These are phyloP conservation scores for Eupithecia pulchellata DNA, from an alignment of 2,888 invertebrate genomes.

Conservation along the genomic window DNA sequence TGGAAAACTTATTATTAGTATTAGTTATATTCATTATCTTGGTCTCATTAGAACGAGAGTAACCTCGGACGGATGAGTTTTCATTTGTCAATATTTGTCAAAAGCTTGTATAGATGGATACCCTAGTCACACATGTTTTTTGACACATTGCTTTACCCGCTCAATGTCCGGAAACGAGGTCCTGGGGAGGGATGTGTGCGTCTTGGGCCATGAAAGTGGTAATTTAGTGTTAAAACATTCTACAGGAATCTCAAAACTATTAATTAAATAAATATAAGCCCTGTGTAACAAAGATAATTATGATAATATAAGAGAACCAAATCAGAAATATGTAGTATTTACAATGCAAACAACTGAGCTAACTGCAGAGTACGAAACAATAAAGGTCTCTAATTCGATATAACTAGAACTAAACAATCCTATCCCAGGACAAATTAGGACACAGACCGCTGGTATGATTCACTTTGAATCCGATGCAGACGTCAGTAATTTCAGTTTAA, in stretches of 20 bases:
- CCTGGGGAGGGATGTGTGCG: background rate
- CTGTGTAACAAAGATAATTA: too few species aligned
- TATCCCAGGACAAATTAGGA: slow-evolving; percentile 12
- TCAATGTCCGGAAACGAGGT: background rate
- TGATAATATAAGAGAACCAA: too few species aligned
- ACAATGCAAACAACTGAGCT: too few species aligned
- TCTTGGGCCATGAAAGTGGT: background rate
- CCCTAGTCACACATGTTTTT: background rate
- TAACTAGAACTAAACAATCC: slow-evolving; percentile 12
- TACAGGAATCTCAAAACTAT: too few species aligned
- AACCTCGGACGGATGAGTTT: background rate
- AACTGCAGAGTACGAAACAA: background rate
- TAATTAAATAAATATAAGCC: too few species aligned
- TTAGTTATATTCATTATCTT: background rate
- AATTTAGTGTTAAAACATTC: too few species aligned
- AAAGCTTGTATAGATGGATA: background rate
- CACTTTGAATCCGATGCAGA: slow-evolving; percentile 43
- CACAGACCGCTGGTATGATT: slow-evolving; percentile 38
- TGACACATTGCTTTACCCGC: background rate
- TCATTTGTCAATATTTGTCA: background rate
- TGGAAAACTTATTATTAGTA: background rate
- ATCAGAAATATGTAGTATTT: too few species aligned
- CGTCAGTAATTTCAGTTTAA: slow-evolving; percentile 62
- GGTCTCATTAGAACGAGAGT: background rate
- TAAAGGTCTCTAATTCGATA: background rate